Evolutionary conservation across 2,888 invertebrate species (phyloP), one percentile per base, ranked within the genome.

Genomic region (Dinocampus coccinellae): DNA sequence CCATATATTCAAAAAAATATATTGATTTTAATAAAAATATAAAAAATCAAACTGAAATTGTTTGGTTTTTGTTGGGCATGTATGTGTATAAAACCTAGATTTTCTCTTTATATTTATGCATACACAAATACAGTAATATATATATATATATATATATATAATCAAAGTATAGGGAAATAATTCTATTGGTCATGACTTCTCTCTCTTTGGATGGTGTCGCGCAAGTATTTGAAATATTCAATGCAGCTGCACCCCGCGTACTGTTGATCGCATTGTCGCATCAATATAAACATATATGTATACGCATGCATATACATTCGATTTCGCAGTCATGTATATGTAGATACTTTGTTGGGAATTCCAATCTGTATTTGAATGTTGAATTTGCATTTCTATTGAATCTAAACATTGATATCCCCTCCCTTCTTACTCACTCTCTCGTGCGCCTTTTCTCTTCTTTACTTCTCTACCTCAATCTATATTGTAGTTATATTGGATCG

Each of bases 331-430:
- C 53, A n/a, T 47, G n/a, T n/a, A 47, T 47, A n/a, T 47, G n/a
- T n/a, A 47, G n/a, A 70, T 70, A 71, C 61, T 11, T 13, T 47
- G 42, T 71, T 64, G 69, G 24, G 58, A 26, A 66, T 63, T 55
- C 70, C 72, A 69, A 70, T 75, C 16, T 71, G 69, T 76, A 75
- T 75, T 75, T 73, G 69, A 75, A 74, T 75, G 73, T 62, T 60
- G 61, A 76, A 76, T 76, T 76, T 75, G 75, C 73, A 73, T 76
- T 73, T 70, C 70, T 57, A 74, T 76, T 72, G 72, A 68, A 36
- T 67, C 34, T 67, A 72, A 62, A 72, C 62, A 47, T 16, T 47
- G 29, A 63, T 63, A 47, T 36, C 26, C 4, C 36, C 7, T 22
- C 13, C n/a, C 0, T 36, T 26, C 58, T 58, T 11, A 55, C 26